Conservation (phyloP, 2,797 vertebrate species). For the Cuniculus paca region DNA sequence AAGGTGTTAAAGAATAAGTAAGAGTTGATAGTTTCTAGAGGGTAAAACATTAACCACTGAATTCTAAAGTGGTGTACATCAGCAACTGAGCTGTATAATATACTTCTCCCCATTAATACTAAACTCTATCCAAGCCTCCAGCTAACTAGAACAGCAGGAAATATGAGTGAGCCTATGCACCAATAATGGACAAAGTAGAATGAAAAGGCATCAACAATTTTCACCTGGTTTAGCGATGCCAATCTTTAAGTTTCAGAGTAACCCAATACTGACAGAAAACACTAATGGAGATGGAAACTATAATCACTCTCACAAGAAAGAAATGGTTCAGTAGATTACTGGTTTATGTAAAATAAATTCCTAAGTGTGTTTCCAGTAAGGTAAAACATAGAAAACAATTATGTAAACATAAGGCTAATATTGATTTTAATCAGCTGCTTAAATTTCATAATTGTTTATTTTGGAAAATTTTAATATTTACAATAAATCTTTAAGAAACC, state of each 20-base stretch:
- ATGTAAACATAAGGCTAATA: constrained; percentile 48
- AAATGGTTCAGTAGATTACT: constrained; percentile 6
- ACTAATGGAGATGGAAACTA: constrained; percentile 37
- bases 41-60: background rate
- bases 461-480: constrained; percentile 63
- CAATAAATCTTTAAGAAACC: constrained; percentile 47
- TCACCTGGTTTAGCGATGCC: background rate
- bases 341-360: constrained; percentile 56
- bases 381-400: constrained; percentile 60
- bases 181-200: background rate
- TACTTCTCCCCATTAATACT: background rate
- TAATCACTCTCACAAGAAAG: constrained; percentile 46
- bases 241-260: constrained; percentile 44
- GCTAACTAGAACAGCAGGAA: background rate
- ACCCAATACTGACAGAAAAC: constrained; percentile 31
- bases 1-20: background rate
- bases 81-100: background rate
- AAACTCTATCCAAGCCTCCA: background rate
- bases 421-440: constrained; percentile 51
- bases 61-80: background rate
- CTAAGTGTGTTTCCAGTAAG: background rate
- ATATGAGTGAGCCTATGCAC: background rate
- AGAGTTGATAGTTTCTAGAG: background rate
- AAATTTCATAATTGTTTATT: constrained; percentile 59
- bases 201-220: background rate